phyloP scores from a whole-genome alignment of 30 jellyfish, hydroid and myxozoan genomes.

The Catostylus mosaicus region DNA sequence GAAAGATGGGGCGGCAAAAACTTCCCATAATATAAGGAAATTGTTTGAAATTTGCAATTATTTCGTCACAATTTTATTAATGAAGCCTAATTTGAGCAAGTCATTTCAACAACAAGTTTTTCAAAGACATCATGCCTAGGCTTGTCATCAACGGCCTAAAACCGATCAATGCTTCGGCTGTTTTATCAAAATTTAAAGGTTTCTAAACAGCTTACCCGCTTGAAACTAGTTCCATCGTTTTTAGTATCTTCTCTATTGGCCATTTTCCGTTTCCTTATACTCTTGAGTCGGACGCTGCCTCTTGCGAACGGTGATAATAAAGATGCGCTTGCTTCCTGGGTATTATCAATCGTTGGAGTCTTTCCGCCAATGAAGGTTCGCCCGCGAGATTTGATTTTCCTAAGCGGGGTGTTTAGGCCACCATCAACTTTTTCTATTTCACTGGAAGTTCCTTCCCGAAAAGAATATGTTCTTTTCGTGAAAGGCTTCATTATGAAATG shows the following conservation, averaged over 20 bases:
- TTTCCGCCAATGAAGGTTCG: constrained; percentile 68
- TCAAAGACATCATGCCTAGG: not conserved
- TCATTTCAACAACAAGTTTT: not conserved
- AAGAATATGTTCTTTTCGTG: constrained; percentile 50
- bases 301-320: constrained; percentile 47
- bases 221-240: constrained; percentile 31
- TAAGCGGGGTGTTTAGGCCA: constrained; percentile 42
- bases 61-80: too few relatives aligned
- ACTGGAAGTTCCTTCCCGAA: constrained; percentile 22
- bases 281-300: constrained; percentile 74
- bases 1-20: too few relatives aligned
- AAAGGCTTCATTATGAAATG: constrained; percentile 1
- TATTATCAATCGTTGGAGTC: constrained; percentile 47
- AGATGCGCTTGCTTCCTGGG: constrained; percentile 55
- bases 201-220: constrained; percentile 37
- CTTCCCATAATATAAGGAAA: too few relatives aligned
- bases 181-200: not conserved
- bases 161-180: not conserved
- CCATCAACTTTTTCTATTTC: constrained; percentile 4
- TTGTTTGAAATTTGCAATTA: too few relatives aligned
- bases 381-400: constrained; percentile 92
- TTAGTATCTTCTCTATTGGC: constrained; percentile 67
- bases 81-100: not conserved
- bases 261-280: constrained; percentile 91
- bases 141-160: constrained; percentile 2